Percentiles rank a stretch among this genome's conserved stretches.
These are phyloP conservation scores for Bombus ignitus DNA, from an alignment of 1,140 invertebrate species.

Conservation along the genomic window DNA sequence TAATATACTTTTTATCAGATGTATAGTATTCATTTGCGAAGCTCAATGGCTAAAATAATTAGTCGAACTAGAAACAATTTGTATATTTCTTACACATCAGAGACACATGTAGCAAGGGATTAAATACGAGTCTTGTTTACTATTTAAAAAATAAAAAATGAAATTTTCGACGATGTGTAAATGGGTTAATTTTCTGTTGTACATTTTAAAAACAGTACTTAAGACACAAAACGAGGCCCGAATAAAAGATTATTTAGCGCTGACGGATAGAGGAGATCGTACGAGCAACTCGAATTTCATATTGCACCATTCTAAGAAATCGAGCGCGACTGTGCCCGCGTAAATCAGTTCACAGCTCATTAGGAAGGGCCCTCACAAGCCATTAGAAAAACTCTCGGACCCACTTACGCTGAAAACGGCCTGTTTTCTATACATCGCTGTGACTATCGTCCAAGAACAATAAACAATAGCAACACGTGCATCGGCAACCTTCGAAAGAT, in stretches of 20 bases:
- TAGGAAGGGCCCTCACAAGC: slow-evolving; percentile 12
- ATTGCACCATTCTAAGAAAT: background rate
- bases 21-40: too few relatives aligned
- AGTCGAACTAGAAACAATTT: background rate
- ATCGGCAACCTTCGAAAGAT: too few relatives aligned
- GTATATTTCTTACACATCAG: background rate
- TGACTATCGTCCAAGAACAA: slow-evolving; percentile 1
- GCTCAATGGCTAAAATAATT: background rate
- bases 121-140: too few relatives aligned
- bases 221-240: background rate
- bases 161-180: background rate
- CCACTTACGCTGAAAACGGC: background rate
- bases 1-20: too few relatives aligned
- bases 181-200: background rate
- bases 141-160: background rate
- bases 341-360: slow-evolving; percentile 43
- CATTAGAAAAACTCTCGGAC: slow-evolving; percentile 23
- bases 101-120: too few relatives aligned
- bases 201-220: background rate
- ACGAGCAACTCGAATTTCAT: background rate
- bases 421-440: slow-evolving; percentile 11
- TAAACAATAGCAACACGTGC: slow-evolving; percentile 19
- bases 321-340: background rate
- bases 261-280: background rate
- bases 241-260: background rate